Percentiles rank a stretch among this genome's conserved stretches.
These are phyloP conservation scores for Diorhabda sublineata DNA, from an alignment of 1,140 invertebrate genomes.

Conservation along the genomic window DNA sequence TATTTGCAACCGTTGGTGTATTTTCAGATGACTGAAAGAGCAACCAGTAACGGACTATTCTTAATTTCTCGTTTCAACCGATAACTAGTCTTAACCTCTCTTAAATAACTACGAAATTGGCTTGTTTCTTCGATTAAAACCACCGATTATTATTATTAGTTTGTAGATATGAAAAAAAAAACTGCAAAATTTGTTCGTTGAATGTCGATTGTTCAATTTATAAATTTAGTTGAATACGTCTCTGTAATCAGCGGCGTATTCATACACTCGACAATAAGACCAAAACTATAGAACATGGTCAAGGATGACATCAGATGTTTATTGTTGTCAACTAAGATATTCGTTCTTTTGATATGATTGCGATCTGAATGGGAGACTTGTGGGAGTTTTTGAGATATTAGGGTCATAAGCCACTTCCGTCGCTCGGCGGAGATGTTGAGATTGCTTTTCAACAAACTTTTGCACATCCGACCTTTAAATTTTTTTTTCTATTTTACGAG, in stretches of 20 bases:
- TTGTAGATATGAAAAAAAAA: no score
- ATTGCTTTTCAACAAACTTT: not conserved
- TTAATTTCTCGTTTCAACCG: not conserved
- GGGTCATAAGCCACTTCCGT: slow-evolving; percentile 1
- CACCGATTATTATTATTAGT: no score
- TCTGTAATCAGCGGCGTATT: not conserved
- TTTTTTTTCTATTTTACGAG: no score
- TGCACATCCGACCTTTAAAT: not conserved
- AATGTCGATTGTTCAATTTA: no score
- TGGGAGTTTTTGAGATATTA: slow-evolving; percentile 2
- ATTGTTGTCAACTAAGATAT: not conserved
- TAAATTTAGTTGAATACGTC: no score
- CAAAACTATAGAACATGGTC: not conserved
- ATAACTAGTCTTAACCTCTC: no score
- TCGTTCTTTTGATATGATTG: slow-evolving; percentile 2
- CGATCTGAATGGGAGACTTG: not conserved
- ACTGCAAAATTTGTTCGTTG: no score
- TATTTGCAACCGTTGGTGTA: slow-evolving; percentile 13
- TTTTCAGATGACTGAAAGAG: slow-evolving; percentile 7
- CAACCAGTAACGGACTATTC: not conserved
- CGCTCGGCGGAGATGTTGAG: not conserved
- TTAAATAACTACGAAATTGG: no score
- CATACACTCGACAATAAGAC: not conserved
- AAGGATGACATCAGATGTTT: slow-evolving; percentile 2
- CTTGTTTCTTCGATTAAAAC: no score